Evolutionary conservation across 2,113 vertebrate species (phyloP).

Genomic region (Mormoops blainvillei): DNA sequence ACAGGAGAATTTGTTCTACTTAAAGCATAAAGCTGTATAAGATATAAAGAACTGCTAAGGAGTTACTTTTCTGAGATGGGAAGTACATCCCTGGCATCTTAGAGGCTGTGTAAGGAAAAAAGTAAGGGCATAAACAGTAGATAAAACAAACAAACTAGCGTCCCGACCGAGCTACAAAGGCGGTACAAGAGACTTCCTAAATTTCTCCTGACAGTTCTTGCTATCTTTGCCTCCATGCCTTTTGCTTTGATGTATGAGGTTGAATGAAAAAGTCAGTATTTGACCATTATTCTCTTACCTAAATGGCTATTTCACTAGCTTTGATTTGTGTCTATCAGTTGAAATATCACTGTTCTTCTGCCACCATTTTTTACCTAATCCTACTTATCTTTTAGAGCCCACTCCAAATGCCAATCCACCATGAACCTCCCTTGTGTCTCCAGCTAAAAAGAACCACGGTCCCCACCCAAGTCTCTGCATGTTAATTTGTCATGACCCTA

Average conservation of each 20-base stretch:
- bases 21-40: background rate
- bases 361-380: background rate
- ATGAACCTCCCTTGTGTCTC: background rate
- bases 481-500: background rate
- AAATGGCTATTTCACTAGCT: background rate
- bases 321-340: background rate
- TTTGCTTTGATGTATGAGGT: background rate
- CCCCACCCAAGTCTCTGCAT: background rate
- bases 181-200: background rate
- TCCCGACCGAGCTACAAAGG: background rate
- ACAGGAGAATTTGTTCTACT: constrained; percentile 4
- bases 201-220: background rate
- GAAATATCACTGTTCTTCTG: background rate
- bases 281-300: background rate
- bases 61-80: background rate
- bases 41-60: background rate
- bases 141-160: background rate
- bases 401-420: background rate
- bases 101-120: background rate
- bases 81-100: background rate
- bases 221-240: background rate
- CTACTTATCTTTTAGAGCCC: background rate
- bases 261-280: background rate
- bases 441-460: background rate
- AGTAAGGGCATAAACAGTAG: background rate